Conservation (phyloP, 2,888 invertebrate genomes). For the Eudemis profundana region DNA sequence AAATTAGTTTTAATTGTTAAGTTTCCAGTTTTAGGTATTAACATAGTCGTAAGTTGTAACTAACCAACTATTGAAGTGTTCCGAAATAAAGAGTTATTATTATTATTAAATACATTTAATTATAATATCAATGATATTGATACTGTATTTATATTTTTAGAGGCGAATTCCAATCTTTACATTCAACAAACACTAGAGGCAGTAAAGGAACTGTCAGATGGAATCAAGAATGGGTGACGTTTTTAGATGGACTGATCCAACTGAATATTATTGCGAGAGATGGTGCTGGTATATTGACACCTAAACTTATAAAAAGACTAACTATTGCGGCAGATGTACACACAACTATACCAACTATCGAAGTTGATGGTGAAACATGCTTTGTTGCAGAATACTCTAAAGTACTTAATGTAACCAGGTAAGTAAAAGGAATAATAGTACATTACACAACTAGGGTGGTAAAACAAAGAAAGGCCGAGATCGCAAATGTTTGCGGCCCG, state of each 20-base stretch:
- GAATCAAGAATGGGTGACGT: conserved; percentile 55
- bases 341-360: conserved; percentile 7
- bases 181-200: conserved; percentile 44
- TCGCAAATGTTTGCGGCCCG: too few relatives aligned
- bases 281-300: conserved; percentile 51
- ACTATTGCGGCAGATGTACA: conserved; percentile 52
- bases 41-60: too few relatives aligned
- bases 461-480: too few relatives aligned
- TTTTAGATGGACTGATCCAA: conserved; percentile 57
- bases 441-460: too few relatives aligned
- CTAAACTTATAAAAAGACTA: conserved; percentile 51
- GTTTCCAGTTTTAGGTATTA: too few relatives aligned
- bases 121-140: too few relatives aligned
- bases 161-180: conserved; percentile 53
- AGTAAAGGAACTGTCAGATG: conserved; percentile 53
- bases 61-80: too few relatives aligned
- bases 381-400: conserved; percentile 48
- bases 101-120: conserved; percentile 14
- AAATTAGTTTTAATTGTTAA: too few relatives aligned
- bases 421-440: too few relatives aligned
- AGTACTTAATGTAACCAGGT: conserved; percentile 50
- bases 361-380: conserved; percentile 38
- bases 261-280: conserved; percentile 51
- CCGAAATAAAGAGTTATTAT: background rate
- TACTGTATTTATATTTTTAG: too few relatives aligned